phyloP scores from a whole-genome alignment of 2,797 vertebrate genomes.

The Neopelma chrysocephalum region DNA sequence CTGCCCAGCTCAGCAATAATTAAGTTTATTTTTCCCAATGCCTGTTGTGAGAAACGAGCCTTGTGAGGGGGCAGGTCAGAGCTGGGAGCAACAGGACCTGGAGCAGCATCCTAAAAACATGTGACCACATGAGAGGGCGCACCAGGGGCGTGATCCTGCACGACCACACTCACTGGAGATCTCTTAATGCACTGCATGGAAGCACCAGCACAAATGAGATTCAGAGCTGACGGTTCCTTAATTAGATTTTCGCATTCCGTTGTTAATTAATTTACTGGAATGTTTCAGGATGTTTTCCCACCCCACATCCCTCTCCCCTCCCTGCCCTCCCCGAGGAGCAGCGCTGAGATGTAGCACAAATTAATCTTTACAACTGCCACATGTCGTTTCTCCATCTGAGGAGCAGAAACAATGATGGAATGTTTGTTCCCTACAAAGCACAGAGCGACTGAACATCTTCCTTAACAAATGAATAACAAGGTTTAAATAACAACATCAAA shows the following conservation, averaged over 20 bases:
- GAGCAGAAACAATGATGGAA: background rate
- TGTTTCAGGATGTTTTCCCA: background rate
- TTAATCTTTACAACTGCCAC: background rate
- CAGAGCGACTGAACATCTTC: fast-evolving
- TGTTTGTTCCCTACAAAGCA: background rate
- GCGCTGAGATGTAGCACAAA: background rate
- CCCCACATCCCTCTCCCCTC: background rate
- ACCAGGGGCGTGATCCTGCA: fast-evolving
- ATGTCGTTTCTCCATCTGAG: background rate
- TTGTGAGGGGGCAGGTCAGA: background rate
- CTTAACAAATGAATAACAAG: background rate
- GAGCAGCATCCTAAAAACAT: fast-evolving
- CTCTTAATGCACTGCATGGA: fast-evolving
- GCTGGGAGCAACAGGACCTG: background rate
- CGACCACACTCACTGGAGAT: fast-evolving
- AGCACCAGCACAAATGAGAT: background rate
- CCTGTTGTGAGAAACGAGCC: background rate
- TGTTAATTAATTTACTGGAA: slow-evolving; percentile 23
- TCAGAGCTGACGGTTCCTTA: background rate
- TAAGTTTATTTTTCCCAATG: background rate
- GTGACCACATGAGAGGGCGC: background rate
- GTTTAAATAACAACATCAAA: background rate
- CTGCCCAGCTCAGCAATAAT: background rate
- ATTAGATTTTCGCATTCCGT: background rate
- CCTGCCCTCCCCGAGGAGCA: background rate